phyloP scores from a whole-genome alignment of 2,113 vertebrate species.

The Morphnarchus princeps region DNA sequence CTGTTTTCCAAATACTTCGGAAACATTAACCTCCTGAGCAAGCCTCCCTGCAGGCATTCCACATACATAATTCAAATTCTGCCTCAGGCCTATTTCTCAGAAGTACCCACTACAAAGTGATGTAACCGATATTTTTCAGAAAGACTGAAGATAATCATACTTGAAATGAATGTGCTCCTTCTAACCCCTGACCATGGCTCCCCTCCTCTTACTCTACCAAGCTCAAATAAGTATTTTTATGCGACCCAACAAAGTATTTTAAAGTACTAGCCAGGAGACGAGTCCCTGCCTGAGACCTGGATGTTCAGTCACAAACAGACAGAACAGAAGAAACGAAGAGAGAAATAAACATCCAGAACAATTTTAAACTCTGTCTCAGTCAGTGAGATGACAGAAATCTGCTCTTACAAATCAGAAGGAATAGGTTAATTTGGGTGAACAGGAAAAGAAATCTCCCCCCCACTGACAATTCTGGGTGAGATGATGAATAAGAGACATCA shows the following conservation, averaged over 20 bases:
- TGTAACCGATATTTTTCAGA: background rate
- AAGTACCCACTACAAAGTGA: slow-evolving; percentile 11
- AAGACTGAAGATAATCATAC: background rate
- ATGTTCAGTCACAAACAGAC: background rate
- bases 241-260: background rate
- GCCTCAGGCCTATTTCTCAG: slow-evolving; percentile 9
- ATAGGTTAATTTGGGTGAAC: background rate
- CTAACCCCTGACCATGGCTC: background rate
- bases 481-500: background rate
- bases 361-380: background rate
- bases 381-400: background rate
- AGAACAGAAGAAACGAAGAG: background rate
- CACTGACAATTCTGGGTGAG: background rate
- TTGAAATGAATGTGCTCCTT: background rate
- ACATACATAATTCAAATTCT: slow-evolving; percentile 41
- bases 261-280: background rate
- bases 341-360: background rate
- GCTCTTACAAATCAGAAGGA: background rate
- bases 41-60: background rate
- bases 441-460: background rate
- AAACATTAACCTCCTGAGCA: background rate
- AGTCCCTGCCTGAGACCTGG: background rate
- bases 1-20: background rate
- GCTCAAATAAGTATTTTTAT: background rate
- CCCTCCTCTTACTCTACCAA: background rate